A percentile compares a stretch with the other conserved stretches of the same genome.
Evolutionary conservation across 2,113 vertebrate species (phyloP).

Genomic region (Nesogale talazaci): DNA sequence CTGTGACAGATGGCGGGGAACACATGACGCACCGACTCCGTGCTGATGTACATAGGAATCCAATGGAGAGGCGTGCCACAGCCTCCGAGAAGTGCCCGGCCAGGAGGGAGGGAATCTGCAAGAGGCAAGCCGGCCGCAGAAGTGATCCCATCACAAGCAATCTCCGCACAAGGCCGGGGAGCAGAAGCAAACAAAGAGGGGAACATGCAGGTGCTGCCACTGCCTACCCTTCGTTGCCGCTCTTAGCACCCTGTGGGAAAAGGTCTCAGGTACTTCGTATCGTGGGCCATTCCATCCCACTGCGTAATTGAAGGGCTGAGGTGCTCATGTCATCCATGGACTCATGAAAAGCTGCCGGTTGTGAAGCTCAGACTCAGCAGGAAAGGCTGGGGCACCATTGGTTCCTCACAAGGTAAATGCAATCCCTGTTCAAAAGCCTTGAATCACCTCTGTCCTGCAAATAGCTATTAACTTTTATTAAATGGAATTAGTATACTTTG

Average conservation of each 20-base stretch:
- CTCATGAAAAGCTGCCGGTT: neutral
- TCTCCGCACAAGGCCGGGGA: neutral
- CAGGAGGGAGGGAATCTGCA: neutral
- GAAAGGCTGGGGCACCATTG: neutral
- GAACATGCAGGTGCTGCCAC: neutral
- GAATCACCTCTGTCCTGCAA: neutral
- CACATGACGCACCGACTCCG: conserved; percentile 64
- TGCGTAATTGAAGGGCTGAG: neutral
- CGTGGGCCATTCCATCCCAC: neutral
- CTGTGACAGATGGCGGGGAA: conserved; percentile 80
- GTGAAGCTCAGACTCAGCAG: neutral
- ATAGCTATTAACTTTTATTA: neutral
- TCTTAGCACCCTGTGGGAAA: neutral
- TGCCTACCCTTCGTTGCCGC: neutral
- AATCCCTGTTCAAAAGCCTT: neutral
- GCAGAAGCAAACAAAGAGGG: neutral
- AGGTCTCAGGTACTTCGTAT: neutral
- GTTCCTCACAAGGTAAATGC: neutral
- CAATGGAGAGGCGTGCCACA: conserved; percentile 51
- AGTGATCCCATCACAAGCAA: neutral
- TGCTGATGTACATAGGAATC: conserved; percentile 57
- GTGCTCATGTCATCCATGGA: neutral
- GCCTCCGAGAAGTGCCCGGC: conserved; percentile 37
- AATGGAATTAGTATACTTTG: neutral
- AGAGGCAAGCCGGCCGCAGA: neutral